These are phyloP conservation scores for Pediacus dermestoides DNA, from an alignment of 2,888 invertebrate genomes.

Conservation along the genomic window DNA sequence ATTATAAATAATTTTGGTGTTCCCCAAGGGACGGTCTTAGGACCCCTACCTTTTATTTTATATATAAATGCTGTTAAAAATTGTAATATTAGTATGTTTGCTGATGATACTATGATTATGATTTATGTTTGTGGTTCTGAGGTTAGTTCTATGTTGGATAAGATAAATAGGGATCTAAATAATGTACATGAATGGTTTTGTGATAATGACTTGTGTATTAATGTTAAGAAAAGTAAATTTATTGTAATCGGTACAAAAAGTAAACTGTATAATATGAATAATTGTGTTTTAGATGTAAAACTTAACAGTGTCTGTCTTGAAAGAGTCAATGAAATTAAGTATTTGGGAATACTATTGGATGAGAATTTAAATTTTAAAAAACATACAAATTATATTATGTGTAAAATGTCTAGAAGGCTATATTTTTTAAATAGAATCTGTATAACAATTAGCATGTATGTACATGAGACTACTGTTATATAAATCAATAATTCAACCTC, in stretches of 20 bases:
- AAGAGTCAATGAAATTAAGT: constrained; percentile 1
- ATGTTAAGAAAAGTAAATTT: background rate
- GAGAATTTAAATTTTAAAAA: background rate
- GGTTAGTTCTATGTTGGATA: too few relatives aligned
- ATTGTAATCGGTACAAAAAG: background rate
- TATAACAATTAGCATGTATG: background rate
- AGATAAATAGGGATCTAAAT: too few relatives aligned
- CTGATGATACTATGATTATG: too few relatives aligned
- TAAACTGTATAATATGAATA: background rate
- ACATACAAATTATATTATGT: background rate
- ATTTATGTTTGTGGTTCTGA: too few relatives aligned
- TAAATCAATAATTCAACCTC: background rate
- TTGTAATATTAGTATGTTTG: too few relatives aligned
- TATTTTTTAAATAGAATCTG: background rate
- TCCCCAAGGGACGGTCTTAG: too few relatives aligned
- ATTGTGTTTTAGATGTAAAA: background rate
- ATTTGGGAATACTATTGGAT: constrained; percentile 1
- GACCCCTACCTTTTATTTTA: too few relatives aligned
- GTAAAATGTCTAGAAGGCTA: background rate
- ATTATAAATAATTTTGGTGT: too few relatives aligned
- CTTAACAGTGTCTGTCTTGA: background rate
- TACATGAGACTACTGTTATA: background rate
- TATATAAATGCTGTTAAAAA: too few relatives aligned
- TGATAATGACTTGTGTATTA: too few relatives aligned
- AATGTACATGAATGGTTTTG: too few relatives aligned